A percentile compares a stretch with the other conserved stretches of the same genome.
phyloP scores from a whole-genome alignment of 2,888 invertebrate species.

The Macrosoma leucophasiata region DNA sequence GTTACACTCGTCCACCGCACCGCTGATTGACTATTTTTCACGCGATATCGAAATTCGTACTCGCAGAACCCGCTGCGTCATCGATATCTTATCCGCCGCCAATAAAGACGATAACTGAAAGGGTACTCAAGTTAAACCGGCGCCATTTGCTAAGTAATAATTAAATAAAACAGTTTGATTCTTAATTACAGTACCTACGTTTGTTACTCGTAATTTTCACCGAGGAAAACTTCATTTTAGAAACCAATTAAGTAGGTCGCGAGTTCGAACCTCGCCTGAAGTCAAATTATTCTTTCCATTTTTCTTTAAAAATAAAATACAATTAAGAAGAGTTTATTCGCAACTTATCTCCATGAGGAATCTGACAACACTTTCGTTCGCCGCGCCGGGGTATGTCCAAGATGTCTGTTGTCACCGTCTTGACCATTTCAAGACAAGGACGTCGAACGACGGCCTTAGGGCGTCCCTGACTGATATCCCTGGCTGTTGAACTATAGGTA shows the following conservation, averaged over 20 bases:
- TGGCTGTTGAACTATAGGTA: too few species aligned
- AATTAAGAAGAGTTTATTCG: constrained; percentile 27
- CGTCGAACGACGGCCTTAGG: too few species aligned
- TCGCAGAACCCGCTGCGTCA: constrained; percentile 22
- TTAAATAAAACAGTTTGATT: constrained; percentile 27
- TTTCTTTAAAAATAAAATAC: too few species aligned
- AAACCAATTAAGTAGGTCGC: constrained; percentile 26
- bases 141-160: constrained; percentile 19
- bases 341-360: constrained; percentile 24
- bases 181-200: constrained; percentile 28
- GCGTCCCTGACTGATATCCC: too few species aligned
- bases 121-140: constrained; percentile 20
- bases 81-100: constrained; percentile 28
- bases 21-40: constrained; percentile 34
- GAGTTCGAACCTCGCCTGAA: too few species aligned
- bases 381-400: too few species aligned
- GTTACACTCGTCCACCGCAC: constrained; percentile 39
- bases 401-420: too few species aligned
- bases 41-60: constrained; percentile 36
- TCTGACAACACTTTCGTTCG: too few species aligned
- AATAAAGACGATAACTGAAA: constrained; percentile 26
- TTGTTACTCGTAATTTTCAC: constrained; percentile 26
- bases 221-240: constrained; percentile 26
- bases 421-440: too few species aligned
- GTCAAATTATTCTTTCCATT: too few species aligned